A percentile compares a stretch with the other conserved stretches of the same genome.
Evolutionary conservation across 2,888 invertebrate species (phyloP).

Genomic region (Rhamphomyia laevipes): DNA sequence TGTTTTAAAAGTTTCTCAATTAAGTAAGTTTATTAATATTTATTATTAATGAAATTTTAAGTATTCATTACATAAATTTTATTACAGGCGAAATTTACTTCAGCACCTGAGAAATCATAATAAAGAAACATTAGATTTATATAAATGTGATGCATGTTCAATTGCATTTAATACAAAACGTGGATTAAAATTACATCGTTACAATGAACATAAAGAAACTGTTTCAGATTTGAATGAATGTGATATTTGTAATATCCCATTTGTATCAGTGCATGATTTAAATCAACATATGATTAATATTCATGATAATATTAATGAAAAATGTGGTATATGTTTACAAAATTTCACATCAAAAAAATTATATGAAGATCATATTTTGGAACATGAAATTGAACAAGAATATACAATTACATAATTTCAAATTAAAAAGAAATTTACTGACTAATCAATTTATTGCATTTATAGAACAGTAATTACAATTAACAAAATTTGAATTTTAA

Average conservation of each 20-base stretch:
- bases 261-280: slow-evolving; percentile 17
- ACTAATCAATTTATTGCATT: no score
- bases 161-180: slow-evolving; percentile 20
- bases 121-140: slow-evolving; percentile 13
- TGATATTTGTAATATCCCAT: slow-evolving; percentile 19
- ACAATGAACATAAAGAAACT: slow-evolving; percentile 19
- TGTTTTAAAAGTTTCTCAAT: slow-evolving; percentile 29
- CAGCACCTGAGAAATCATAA: slow-evolving; percentile 20
- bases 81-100: slow-evolving; percentile 18
- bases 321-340: slow-evolving; percentile 18
- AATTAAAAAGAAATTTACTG: no score
- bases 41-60: no score
- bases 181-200: slow-evolving; percentile 18
- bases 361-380: slow-evolving; percentile 19
- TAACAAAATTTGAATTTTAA: no score
- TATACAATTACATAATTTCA: background rate
- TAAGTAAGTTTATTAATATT: slow-evolving; percentile 18
- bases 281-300: slow-evolving; percentile 17
- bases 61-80: background rate
- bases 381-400: slow-evolving; percentile 16
- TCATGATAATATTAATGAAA: slow-evolving; percentile 18
- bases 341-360: slow-evolving; percentile 19
- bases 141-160: slow-evolving; percentile 18
- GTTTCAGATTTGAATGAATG: slow-evolving; percentile 19
- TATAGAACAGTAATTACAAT: no score